These are phyloP conservation scores for Guaruba guarouba DNA, from an alignment of 2,113 vertebrate genomes.

Conservation along the genomic window DNA sequence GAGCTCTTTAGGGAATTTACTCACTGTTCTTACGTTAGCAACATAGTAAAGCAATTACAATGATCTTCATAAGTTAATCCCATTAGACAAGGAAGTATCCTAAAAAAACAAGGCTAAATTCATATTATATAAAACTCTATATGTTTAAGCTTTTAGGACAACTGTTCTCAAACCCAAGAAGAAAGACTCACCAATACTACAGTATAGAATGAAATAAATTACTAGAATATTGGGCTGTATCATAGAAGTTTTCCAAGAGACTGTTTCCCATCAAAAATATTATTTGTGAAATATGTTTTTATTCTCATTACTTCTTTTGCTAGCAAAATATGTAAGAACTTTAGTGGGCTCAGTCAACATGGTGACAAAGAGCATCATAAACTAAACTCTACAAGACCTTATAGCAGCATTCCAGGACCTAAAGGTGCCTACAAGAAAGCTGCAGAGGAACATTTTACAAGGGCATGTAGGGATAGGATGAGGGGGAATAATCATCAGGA, in stretches of 20 bases:
- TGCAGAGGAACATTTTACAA: background rate
- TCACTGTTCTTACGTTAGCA: constrained; percentile 23
- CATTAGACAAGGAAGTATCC: background rate
- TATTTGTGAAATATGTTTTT: background rate
- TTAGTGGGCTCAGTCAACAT: background rate
- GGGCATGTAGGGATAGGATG: background rate
- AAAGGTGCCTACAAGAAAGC: background rate
- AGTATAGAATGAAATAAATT: background rate
- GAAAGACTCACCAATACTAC: background rate
- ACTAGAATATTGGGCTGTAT: background rate
- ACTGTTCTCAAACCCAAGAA: background rate
- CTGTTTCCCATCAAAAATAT: background rate
- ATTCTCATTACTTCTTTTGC: background rate
- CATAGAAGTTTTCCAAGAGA: background rate
- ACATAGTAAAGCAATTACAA: background rate
- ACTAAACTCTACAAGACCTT: background rate
- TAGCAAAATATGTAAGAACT: background rate
- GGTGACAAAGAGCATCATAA: background rate
- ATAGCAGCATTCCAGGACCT: background rate
- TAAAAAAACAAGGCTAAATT: background rate
- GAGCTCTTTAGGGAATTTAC: background rate
- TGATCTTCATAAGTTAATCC: background rate
- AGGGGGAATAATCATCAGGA: background rate
- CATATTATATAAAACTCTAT: background rate
- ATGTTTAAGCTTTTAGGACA: background rate